Evolutionary conservation across 2,113 vertebrate species (phyloP).

Genomic region (Python bivittatus): DNA sequence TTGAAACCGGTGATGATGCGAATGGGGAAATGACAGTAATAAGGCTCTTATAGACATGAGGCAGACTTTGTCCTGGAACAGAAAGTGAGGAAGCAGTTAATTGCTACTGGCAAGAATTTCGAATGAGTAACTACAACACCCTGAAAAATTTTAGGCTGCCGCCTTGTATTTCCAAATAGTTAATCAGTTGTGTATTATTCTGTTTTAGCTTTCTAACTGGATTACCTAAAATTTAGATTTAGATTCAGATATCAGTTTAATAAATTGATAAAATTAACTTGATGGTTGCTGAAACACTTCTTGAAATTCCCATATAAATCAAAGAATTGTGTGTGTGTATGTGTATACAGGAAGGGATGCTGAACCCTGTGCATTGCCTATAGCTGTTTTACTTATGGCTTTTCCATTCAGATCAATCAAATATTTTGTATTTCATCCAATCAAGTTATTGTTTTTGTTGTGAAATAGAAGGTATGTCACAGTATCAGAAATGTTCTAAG

Average conservation of each 20-base stretch:
- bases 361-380: background rate
- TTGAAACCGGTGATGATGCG: background rate
- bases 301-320: background rate
- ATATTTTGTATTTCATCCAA: background rate
- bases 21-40: constrained; percentile 8
- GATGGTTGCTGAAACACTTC: background rate
- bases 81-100: background rate
- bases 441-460: background rate
- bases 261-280: background rate
- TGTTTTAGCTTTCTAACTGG: background rate
- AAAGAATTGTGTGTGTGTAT: background rate
- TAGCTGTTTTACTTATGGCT: background rate
- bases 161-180: background rate
- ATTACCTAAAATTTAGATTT: background rate
- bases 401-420: background rate
- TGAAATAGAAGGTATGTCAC: background rate
- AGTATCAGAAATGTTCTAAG: background rate
- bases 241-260: background rate
- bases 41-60: constrained; percentile 15
- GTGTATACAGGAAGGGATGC: background rate
- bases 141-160: background rate
- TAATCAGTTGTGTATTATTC: background rate
- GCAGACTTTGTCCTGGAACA: constrained; percentile 18
- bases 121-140: background rate
- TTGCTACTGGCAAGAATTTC: constrained; percentile 1